Evolutionary conservation across 2,797 vertebrate species (phyloP), one percentile per base, ranked within the genome.

Genomic region (Chiroxiphia lanceolata): DNA sequence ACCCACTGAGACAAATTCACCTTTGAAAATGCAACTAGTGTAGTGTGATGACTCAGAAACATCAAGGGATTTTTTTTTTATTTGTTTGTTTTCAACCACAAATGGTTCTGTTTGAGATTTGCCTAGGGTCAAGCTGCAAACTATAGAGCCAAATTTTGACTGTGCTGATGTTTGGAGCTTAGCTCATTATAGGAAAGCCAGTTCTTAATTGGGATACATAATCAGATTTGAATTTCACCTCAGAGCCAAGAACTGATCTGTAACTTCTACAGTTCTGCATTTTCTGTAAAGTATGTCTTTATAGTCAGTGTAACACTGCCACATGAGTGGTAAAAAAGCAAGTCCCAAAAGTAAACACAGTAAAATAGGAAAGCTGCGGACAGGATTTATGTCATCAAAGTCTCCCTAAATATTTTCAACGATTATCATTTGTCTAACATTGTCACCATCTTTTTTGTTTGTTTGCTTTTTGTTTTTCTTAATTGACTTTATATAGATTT

Each of bases 51-150:
- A 90, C 71, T 96, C 90, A 89, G 88, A 93, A 82, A 54, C 68
- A 83, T 89, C 60, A 92, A 94, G 89, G 31, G 71, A 34, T 61
- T 86, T 88, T 50, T 88, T 50, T 85, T 78, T 86, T 95, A 47
- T 79, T 96, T 96, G 60, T 77, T 96, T 95, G 51, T 87, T 89
- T 94, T 90, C 68, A 92, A 91, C 83, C 75, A 71, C 87, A 85
- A 81, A 51, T 87, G 68, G 36, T 87, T 75, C 75, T 89, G 53
- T 87, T 40, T 91, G 92, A 85, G 84, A 93, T 96, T 95, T 95
- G 96, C 70, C 90, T 93, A 57, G 56, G 80, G 91, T 95, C 93
- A 92, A 31, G 36, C 91, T 94, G 19, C 27, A 68, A 64, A 70
- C 64, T 83, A 2, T 17, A 57, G 63, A 84, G 90, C 77, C 90